phyloP scores from a whole-genome alignment of 2,888 invertebrate genomes.

The Podabrus alpinus region DNA sequence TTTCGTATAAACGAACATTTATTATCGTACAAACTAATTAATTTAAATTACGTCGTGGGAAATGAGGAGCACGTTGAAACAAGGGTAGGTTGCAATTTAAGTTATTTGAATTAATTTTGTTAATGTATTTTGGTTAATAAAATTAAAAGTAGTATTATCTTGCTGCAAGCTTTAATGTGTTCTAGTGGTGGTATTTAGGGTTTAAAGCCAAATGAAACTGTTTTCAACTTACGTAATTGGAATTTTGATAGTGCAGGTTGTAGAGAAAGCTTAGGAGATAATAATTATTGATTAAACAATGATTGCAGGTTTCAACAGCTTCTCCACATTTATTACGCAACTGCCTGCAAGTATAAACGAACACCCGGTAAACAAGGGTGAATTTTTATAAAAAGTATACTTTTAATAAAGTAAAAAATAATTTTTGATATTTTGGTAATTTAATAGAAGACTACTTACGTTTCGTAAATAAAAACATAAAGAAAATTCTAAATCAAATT shows the following conservation, averaged over 20 bases:
- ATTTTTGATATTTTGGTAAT: background rate
- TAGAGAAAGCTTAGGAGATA: background rate
- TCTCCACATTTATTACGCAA: too few relatives aligned
- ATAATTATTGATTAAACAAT: too few relatives aligned
- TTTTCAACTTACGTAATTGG: background rate
- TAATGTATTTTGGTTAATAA: background rate
- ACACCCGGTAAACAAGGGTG: too few relatives aligned
- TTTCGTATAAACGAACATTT: background rate
- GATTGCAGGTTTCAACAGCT: too few relatives aligned
- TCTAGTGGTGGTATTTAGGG: background rate
- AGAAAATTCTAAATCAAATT: background rate
- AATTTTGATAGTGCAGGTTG: background rate
- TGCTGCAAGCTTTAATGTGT: background rate
- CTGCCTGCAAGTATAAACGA: too few relatives aligned
- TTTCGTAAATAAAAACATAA: background rate
- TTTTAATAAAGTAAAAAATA: too few relatives aligned
- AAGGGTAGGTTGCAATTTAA: background rate
- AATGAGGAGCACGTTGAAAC: background rate
- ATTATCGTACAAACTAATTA: background rate
- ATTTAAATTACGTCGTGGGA: background rate
- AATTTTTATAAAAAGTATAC: too few relatives aligned
- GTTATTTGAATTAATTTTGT: background rate
- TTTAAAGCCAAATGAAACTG: background rate
- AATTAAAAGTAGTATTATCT: background rate
- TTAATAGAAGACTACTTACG: background rate